Percentiles rank a stretch among this genome's conserved stretches.
These are phyloP conservation scores for Hypotaenidia philippensis DNA, from an alignment of 2,797 vertebrate species.

Conservation along the genomic window DNA sequence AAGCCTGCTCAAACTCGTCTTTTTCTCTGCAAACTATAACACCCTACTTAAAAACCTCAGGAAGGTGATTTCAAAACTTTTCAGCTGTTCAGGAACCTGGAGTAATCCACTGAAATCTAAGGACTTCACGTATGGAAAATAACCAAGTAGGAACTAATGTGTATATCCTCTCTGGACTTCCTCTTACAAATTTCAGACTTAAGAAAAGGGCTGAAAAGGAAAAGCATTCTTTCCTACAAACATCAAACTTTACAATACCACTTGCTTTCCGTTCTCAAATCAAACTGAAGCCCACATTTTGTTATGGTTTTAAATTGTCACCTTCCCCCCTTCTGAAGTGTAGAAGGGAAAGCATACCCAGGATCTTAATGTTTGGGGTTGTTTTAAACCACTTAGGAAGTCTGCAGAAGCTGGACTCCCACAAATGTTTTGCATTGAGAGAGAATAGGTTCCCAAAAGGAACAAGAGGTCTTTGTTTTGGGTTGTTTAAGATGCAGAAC, in stretches of 20 bases:
- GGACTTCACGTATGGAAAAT: conserved; percentile 26
- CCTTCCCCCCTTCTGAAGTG: conserved; percentile 5
- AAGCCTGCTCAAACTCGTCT: not conserved
- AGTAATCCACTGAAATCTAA: conserved; percentile 36
- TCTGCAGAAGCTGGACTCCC: not conserved
- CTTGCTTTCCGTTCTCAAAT: not conserved
- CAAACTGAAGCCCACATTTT: conserved; percentile 13
- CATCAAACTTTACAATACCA: conserved; percentile 10
- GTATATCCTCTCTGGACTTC: conserved; percentile 36
- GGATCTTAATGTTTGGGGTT: not conserved
- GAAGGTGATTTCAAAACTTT: conserved; percentile 33
- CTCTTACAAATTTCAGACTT: conserved; percentile 29
- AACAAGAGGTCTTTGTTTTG: conserved; percentile 28
- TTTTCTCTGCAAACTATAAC: conserved; percentile 4
- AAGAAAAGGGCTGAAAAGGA: conserved; percentile 38
- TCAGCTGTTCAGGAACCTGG: conserved; percentile 24
- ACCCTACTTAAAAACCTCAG: conserved; percentile 22
- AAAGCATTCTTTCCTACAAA: conserved; percentile 48
- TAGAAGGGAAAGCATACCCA: not conserved
- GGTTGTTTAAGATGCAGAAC: conserved; percentile 38
- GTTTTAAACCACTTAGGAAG: conserved; percentile 12
- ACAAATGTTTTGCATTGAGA: not conserved
- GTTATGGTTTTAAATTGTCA: conserved; percentile 34
- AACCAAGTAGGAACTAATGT: not conserved
- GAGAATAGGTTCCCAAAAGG: not conserved